Conservation (phyloP, 2,113 vertebrate genomes). For the Microtus pennsylvanicus region DNA sequence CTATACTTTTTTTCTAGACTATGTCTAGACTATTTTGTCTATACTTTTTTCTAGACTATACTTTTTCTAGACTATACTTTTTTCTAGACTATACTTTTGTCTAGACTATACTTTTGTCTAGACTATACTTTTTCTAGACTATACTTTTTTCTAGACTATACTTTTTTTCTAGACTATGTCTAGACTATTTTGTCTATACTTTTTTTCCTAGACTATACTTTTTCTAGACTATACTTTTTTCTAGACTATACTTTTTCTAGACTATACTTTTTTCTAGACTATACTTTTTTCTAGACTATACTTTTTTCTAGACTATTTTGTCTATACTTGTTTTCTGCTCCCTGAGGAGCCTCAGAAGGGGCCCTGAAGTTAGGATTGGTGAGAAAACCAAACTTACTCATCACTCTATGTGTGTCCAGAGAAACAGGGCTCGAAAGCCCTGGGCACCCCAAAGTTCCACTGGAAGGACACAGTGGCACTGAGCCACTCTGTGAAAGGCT, state of each 20-base stretch:
- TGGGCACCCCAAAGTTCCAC: neutral
- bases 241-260: too few relatives aligned
- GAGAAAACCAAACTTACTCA: neutral
- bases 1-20: too few relatives aligned
- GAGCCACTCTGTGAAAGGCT: neutral
- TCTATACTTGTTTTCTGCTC: neutral
- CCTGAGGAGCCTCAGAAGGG: neutral
- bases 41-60: neutral
- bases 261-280: too few relatives aligned
- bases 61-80: too few relatives aligned
- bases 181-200: too few relatives aligned
- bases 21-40: neutral
- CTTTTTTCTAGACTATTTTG: neutral
- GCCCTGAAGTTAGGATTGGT: neutral
- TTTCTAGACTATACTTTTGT: too few relatives aligned
- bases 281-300: too few relatives aligned
- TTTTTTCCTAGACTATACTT: too few relatives aligned
- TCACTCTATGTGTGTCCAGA: neutral
- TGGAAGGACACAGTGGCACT: rapidly evolving
- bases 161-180: too few relatives aligned
- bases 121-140: too few relatives aligned
- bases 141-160: too few relatives aligned
- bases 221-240: neutral
- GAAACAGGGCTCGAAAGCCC: neutral
- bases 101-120: too few relatives aligned